Conservation (phyloP, 2,113 vertebrate species). For the Thamnophis sirtalis region DNA sequence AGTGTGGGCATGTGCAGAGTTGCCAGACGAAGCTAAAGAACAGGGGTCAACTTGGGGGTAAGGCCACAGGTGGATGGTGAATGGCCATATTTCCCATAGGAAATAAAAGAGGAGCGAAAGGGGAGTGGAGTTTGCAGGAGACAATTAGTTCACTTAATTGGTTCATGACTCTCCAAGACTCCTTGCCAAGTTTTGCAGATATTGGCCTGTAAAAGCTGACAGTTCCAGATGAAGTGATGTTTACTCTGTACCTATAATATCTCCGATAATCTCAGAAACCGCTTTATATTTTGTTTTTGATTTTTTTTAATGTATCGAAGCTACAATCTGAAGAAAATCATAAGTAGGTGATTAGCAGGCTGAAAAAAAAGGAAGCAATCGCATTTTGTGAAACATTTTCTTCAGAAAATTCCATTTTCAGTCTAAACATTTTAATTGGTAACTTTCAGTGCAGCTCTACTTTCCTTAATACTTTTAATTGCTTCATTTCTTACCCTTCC, state of each 20-base stretch:
- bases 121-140: too few species aligned
- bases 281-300: neutral
- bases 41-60: too few species aligned
- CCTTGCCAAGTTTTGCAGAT: too few species aligned
- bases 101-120: too few species aligned
- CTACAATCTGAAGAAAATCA: too few species aligned
- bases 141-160: too few species aligned
- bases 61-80: too few species aligned
- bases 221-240: neutral
- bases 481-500: neutral
- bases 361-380: neutral
- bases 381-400: neutral
- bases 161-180: too few species aligned
- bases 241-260: neutral
- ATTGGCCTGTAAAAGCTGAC: neutral
- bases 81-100: too few species aligned
- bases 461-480: neutral
- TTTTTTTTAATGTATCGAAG: neutral
- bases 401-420: neutral
- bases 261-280: neutral
- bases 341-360: neutral
- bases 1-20: too few species aligned
- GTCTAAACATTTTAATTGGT: neutral
- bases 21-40: too few species aligned
- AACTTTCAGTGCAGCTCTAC: neutral